Conservation (phyloP, 2,888 invertebrate species). For the Clunio marinus region DNA sequence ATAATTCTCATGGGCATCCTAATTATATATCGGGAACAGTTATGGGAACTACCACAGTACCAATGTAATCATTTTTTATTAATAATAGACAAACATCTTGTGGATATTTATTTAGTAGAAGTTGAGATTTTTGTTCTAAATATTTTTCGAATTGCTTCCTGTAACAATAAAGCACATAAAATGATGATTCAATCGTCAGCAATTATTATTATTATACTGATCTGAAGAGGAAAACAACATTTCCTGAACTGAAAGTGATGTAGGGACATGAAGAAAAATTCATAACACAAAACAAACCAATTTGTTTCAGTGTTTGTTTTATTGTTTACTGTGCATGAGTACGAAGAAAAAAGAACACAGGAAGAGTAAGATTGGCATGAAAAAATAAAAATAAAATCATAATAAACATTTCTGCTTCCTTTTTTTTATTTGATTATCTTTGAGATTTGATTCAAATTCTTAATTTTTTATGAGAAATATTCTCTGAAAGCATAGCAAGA, state of each 20-base stretch:
- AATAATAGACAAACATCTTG: background rate
- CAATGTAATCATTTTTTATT: conserved; percentile 26
- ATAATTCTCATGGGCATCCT: conserved; percentile 43
- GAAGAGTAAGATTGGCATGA: too few species aligned
- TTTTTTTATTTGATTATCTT: conserved; percentile 23
- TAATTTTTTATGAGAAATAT: background rate
- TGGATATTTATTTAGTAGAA: background rate
- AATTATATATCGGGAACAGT: conserved; percentile 47
- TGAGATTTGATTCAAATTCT: background rate
- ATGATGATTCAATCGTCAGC: too few species aligned
- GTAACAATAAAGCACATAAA: too few species aligned
- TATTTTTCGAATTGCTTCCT: too few species aligned
- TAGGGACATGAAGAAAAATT: too few species aligned
- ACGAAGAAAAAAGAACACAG: background rate
- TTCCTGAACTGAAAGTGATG: too few species aligned
- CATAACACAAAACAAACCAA: conserved; percentile 14
- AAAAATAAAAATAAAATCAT: too few species aligned
- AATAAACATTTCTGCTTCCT: too few species aligned
- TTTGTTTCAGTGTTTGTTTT: background rate
- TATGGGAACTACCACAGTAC: conserved; percentile 39
- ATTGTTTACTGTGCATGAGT: background rate
- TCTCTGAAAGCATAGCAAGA: background rate
- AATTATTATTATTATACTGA: too few species aligned
- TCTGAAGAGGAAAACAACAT: too few species aligned
- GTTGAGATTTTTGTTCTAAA: background rate